These are phyloP conservation scores for Ypsolopha sequella DNA, from an alignment of 2,888 invertebrate genomes.

Conservation along the genomic window DNA sequence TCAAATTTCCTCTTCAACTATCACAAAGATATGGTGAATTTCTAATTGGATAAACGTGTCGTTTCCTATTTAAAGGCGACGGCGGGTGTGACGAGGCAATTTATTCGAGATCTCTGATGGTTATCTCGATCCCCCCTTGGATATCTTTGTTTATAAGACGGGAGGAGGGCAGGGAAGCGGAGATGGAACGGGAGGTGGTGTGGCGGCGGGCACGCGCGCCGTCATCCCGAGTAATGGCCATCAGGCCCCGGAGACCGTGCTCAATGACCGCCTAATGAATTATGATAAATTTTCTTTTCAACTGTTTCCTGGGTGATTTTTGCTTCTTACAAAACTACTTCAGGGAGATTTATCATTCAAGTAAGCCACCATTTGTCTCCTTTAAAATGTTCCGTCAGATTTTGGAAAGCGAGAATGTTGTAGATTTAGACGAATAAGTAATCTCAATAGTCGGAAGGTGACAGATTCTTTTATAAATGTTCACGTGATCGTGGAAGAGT, in stretches of 20 bases:
- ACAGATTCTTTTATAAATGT: slow-evolving; percentile 12
- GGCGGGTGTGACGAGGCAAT: slow-evolving; percentile 53
- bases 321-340: slow-evolving; percentile 23
- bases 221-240: slow-evolving; percentile 63
- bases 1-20: slow-evolving; percentile 71
- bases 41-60: slow-evolving; percentile 72
- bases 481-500: slow-evolving; percentile 27
- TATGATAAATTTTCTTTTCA: slow-evolving; percentile 41
- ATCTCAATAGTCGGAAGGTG: slow-evolving; percentile 11
- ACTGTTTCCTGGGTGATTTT: slow-evolving; percentile 51
- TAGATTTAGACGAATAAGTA: slow-evolving; percentile 1
- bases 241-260: slow-evolving; percentile 38
- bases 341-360: slow-evolving; percentile 3
- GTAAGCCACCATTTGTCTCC: neutral
- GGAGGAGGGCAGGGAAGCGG: slow-evolving; percentile 17
- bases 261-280: slow-evolving; percentile 38
- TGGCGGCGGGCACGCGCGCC: slow-evolving; percentile 54
- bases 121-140: slow-evolving; percentile 21
- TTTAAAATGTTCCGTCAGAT: neutral
- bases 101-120: slow-evolving; percentile 37
- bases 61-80: slow-evolving; percentile 70
- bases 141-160: slow-evolving; percentile 10
- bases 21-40: slow-evolving; percentile 72
- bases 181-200: slow-evolving; percentile 26
- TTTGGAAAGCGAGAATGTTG: neutral